Percentiles rank a stretch among this genome's conserved stretches.
These are phyloP conservation scores for Xylophagus ater DNA, from an alignment of 2,888 invertebrate species.

Conservation along the genomic window DNA sequence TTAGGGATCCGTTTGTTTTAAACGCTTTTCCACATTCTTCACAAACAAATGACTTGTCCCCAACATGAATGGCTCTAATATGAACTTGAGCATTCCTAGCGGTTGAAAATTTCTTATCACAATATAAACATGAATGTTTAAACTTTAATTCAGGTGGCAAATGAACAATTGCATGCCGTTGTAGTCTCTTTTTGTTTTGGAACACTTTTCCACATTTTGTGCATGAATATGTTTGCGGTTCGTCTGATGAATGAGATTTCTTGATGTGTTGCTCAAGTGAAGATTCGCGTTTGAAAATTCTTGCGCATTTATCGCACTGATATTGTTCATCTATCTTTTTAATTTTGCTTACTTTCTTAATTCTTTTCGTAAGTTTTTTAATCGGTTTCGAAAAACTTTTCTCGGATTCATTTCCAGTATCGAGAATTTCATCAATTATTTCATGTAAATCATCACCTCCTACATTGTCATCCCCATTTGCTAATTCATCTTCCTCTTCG, in stretches of 20 bases:
- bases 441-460: background rate
- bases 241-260: background rate
- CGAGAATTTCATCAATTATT: background rate
- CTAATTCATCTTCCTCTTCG: too few species aligned
- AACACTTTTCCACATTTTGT: constrained; percentile 15
- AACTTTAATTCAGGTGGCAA: constrained; percentile 9
- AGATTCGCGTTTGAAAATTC: background rate
- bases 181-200: constrained; percentile 11
- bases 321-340: background rate
- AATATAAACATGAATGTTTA: background rate
- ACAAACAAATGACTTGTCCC: constrained; percentile 28
- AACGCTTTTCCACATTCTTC: constrained; percentile 31
- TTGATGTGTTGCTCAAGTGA: background rate
- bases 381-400: background rate
- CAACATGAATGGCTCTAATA: constrained; percentile 13
- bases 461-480: background rate
- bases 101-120: constrained; percentile 14
- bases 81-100: constrained; percentile 17
- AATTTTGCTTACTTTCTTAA: background rate
- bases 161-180: constrained; percentile 13
- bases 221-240: constrained; percentile 2
- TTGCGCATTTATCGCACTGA: too few species aligned
- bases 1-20: constrained; percentile 31
- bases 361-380: background rate
- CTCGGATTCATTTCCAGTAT: background rate